phyloP scores from a whole-genome alignment of 2,797 vertebrate species.

The Spheniscus humboldti region DNA sequence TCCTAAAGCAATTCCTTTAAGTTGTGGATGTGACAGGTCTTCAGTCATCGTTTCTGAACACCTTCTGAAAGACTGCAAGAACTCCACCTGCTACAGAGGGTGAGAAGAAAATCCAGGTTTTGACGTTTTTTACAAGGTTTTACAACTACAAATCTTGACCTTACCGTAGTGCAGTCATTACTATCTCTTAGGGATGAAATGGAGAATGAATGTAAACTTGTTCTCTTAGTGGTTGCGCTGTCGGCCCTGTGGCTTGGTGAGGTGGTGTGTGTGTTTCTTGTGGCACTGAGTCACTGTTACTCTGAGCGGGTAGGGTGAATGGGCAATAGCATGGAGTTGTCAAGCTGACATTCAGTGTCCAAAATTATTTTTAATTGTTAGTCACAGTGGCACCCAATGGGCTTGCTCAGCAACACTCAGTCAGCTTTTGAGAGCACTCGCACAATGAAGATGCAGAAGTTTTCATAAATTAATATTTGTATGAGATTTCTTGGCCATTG shows the following conservation, averaged over 20 bases:
- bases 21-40: slow-evolving; percentile 14
- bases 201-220: not conserved
- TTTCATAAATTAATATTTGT: not conserved
- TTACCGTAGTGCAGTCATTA: not conserved
- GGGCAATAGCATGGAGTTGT: not conserved
- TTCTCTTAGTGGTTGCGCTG: not conserved
- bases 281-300: not conserved
- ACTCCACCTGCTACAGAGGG: not conserved
- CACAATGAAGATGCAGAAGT: not conserved
- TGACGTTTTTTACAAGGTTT: not conserved
- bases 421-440: not conserved
- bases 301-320: not conserved
- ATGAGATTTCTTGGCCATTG: not conserved
- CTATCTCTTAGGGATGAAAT: not conserved
- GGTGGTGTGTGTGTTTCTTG: not conserved
- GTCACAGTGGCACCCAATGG: not conserved
- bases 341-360: not conserved
- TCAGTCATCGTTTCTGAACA: not conserved
- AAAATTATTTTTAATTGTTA: not conserved
- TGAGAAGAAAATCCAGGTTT: not conserved
- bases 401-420: not conserved
- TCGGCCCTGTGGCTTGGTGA: not conserved
- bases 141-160: not conserved
- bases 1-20: slow-evolving; percentile 37
- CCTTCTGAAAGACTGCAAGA: not conserved